These are phyloP conservation scores for Jordanella pulchra DNA, from an alignment of 2,797 vertebrate species.

Conservation along the genomic window DNA sequence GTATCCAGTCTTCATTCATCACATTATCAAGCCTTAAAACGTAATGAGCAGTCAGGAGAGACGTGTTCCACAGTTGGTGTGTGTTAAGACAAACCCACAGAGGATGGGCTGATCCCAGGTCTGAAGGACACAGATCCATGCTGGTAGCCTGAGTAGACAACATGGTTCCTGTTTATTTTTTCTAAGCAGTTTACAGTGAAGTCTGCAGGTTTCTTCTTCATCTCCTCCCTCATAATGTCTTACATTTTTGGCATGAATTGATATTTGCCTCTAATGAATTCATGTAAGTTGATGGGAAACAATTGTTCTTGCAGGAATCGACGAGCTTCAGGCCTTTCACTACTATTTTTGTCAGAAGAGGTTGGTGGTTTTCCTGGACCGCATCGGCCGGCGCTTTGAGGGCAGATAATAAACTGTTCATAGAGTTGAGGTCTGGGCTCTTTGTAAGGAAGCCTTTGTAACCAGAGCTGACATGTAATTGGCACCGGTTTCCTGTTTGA, in stretches of 20 bases:
- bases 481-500: too few species aligned
- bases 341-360: too few species aligned
- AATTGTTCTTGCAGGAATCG: too few species aligned
- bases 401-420: too few species aligned
- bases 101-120: not conserved
- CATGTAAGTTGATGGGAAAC: not conserved
- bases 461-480: too few species aligned
- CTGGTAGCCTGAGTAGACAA: not conserved
- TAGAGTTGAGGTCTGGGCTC: too few species aligned
- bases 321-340: too few species aligned
- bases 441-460: too few species aligned
- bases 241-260: not conserved
- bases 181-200: not conserved
- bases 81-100: not conserved
- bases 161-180: not conserved
- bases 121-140: not conserved
- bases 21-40: conserved; percentile 35
- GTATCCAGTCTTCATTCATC: conserved; percentile 40
- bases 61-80: not conserved
- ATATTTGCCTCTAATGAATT: not conserved
- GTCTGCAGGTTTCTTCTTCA: not conserved
- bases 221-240: not conserved
- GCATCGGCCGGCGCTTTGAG: too few species aligned
- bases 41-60: conserved; percentile 30
- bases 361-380: too few species aligned